A percentile compares a stretch with the other conserved stretches of the same genome.
phyloP scores from a whole-genome alignment of 2,797 vertebrate species.

The Phrynocephalus forsythii region DNA sequence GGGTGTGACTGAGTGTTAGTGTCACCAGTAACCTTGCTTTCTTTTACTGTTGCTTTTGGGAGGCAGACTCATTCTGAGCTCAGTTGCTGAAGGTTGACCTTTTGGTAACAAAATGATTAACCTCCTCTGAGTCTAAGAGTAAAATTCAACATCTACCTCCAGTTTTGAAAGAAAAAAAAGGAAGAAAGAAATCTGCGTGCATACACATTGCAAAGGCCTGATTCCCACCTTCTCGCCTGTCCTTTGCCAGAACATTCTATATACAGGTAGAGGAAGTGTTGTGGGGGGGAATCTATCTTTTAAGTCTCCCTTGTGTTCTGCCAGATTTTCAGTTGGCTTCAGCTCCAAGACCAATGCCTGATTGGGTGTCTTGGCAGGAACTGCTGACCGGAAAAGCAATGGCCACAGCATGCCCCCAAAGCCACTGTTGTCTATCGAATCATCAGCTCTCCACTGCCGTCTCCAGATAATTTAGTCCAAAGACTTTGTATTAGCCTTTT shows the following conservation, averaged over 20 bases:
- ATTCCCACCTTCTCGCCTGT: background rate
- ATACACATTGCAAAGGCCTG: constrained; percentile 49
- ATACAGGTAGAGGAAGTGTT: constrained; percentile 23
- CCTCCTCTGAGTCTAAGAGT: background rate
- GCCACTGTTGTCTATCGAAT: too few relatives aligned
- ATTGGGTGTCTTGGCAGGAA: constrained; percentile 52
- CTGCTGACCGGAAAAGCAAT: constrained; percentile 11
- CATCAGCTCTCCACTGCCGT: background rate
- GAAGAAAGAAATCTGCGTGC: background rate
- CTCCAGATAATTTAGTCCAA: background rate
- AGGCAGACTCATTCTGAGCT: constrained; percentile 54
- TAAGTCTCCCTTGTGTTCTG: constrained; percentile 58
- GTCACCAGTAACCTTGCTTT: background rate
- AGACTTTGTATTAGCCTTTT: background rate
- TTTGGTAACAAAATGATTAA: background rate
- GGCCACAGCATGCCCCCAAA: background rate
- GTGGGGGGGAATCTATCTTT: background rate
- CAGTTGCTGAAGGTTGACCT: constrained; percentile 51
- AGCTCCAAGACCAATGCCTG: constrained; percentile 62
- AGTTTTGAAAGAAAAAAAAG: constrained; percentile 23
- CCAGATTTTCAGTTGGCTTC: constrained; percentile 62
- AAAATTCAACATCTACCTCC: background rate
- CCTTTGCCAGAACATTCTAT: constrained; percentile 18
- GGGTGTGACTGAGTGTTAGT: background rate
- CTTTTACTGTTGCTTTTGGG: constrained; percentile 35